Conservation (phyloP, 2,797 vertebrate genomes). For the Amblyraja radiata region DNA sequence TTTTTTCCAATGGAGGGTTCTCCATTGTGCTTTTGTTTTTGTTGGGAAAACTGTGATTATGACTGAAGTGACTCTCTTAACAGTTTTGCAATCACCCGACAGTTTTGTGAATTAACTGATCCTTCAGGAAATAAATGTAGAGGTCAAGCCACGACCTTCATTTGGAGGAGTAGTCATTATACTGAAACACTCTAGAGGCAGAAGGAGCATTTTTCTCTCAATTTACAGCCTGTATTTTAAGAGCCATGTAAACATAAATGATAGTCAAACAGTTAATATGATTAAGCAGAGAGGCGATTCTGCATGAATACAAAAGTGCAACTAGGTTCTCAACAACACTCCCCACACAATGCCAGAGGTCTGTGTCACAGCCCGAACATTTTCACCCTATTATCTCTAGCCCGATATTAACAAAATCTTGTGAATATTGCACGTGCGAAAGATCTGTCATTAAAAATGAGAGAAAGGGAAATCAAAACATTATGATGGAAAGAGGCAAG, state of each 20-base stretch:
- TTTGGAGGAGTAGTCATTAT: not conserved
- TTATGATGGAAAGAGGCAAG: not conserved
- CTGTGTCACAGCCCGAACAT: not conserved
- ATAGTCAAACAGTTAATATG: not conserved
- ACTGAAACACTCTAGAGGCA: not conserved
- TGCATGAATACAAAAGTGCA: not conserved
- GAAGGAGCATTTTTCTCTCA: not conserved
- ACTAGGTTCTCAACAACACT: not conserved
- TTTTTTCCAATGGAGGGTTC: too few species aligned
- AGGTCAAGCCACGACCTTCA: not conserved
- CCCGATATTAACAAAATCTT: too few species aligned
- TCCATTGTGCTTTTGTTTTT: too few species aligned
- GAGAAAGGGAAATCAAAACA: not conserved
- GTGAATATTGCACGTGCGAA: not conserved
- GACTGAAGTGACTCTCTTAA: not conserved
- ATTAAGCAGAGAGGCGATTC: not conserved
- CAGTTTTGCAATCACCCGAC: not conserved
- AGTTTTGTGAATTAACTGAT: not conserved
- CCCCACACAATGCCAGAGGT: not conserved
- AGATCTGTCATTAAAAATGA: not conserved
- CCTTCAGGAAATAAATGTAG: not conserved
- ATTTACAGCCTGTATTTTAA: slow-evolving; percentile 13
- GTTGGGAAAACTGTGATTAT: not conserved
- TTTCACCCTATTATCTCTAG: not conserved
- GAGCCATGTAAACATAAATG: not conserved